Percentiles rank a stretch among this genome's conserved stretches.
Evolutionary conservation across 2,797 vertebrate genomes (phyloP).

Genomic region (Huso huso): DNA sequence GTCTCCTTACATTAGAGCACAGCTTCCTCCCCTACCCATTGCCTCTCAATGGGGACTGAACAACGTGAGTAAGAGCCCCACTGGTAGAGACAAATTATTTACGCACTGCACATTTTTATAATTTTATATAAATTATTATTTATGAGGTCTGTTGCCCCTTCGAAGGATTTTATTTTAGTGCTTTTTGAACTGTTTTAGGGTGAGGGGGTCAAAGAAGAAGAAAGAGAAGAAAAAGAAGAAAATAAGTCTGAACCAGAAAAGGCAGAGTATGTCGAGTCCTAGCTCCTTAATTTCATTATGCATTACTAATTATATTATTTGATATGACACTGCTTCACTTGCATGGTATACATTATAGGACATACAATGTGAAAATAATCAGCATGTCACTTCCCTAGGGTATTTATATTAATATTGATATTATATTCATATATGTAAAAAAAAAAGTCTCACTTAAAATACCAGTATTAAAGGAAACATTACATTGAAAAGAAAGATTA

Average conservation of each 20-base stretch:
- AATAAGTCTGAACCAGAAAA: constrained; percentile 68
- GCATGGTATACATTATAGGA: background rate
- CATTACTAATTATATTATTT: background rate
- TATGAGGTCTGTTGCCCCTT: constrained; percentile 25
- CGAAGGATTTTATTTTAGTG: constrained; percentile 22
- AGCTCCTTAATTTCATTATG: background rate
- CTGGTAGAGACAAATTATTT: background rate
- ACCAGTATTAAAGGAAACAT: too few species aligned
- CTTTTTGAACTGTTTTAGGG: constrained; percentile 50
- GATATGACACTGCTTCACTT: background rate
- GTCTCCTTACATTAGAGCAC: constrained; percentile 10
- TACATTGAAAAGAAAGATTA: too few species aligned
- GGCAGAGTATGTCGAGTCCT: constrained; percentile 65
- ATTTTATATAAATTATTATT: constrained; percentile 9
- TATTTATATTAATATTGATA: too few species aligned
- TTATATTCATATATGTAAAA: too few species aligned
- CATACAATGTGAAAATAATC: too few species aligned
- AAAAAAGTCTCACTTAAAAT: too few species aligned
- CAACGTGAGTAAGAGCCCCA: constrained; percentile 21
- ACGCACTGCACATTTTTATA: background rate
- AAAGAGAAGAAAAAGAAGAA: constrained; percentile 33
- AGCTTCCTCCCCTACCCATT: background rate
- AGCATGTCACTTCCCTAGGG: too few species aligned
- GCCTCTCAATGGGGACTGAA: constrained; percentile 20
- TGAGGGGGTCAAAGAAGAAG: constrained; percentile 33